These are phyloP conservation scores for Orius insidiosus DNA, from an alignment of 1,140 invertebrate genomes.

Conservation along the genomic window DNA sequence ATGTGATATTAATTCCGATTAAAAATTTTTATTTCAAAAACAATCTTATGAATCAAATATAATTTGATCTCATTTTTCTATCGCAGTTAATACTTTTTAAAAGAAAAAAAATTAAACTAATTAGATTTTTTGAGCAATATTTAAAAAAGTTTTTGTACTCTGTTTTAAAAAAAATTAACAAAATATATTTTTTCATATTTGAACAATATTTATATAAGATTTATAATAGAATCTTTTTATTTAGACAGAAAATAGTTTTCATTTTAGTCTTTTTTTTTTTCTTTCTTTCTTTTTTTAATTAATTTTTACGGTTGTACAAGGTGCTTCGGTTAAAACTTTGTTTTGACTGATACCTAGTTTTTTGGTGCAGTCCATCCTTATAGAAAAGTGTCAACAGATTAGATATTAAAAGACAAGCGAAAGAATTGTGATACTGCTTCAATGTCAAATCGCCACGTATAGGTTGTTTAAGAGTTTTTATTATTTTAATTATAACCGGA, in stretches of 20 bases:
- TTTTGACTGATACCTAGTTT: too few species aligned
- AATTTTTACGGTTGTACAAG: too few species aligned
- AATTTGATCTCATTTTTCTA: slow-evolving; percentile 17
- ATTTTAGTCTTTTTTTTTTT: slow-evolving; percentile 1
- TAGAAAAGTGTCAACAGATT: background rate
- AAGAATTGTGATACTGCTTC: slow-evolving; percentile 11
- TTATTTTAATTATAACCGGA: too few species aligned
- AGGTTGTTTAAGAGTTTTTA: background rate
- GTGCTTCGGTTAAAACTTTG: too few species aligned
- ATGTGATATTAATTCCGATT: slow-evolving; percentile 16
- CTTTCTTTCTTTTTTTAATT: too few species aligned
- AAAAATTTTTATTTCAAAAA: slow-evolving; percentile 5
- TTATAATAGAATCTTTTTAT: slow-evolving; percentile 11
- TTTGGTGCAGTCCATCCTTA: too few species aligned
- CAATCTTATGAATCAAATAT: slow-evolving; percentile 16
- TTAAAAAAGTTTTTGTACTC: slow-evolving; percentile 15
- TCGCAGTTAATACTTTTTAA: slow-evolving; percentile 12
- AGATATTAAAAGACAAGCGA: slow-evolving; percentile 8
- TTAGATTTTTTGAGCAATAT: slow-evolving; percentile 15
- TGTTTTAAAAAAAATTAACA: slow-evolving; percentile 15
- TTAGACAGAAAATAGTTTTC: slow-evolving; percentile 12
- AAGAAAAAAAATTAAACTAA: slow-evolving; percentile 13
- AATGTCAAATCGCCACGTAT: background rate
- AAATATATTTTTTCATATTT: slow-evolving; percentile 18
- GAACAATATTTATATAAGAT: slow-evolving; percentile 18